These are phyloP conservation scores for Mico argentatus DNA, from an alignment of 2,797 vertebrate genomes.

Conservation along the genomic window DNA sequence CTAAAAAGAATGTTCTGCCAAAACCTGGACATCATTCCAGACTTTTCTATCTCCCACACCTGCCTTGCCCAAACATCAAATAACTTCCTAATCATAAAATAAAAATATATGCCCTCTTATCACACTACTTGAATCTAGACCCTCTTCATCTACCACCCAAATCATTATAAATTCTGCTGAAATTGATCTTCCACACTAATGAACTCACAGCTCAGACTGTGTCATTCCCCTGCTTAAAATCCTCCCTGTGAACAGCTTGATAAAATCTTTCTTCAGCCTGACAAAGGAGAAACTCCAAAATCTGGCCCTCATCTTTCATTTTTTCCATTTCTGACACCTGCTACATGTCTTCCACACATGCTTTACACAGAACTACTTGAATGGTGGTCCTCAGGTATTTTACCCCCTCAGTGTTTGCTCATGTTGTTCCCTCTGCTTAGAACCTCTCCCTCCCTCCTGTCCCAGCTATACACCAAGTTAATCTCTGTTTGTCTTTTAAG, in stretches of 20 bases:
- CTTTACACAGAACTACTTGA: not conserved
- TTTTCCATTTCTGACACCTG: not conserved
- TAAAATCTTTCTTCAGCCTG: not conserved
- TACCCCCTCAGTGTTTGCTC: not conserved
- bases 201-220: not conserved
- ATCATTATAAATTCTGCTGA: not conserved
- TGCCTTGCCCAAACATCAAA: constrained; percentile 30
- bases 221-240: not conserved
- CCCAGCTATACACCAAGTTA: not conserved
- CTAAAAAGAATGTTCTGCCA: not conserved
- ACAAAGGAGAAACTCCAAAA: not conserved
- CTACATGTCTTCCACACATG: not conserved
- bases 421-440: not conserved
- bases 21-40: not conserved
- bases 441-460: not conserved
- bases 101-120: not conserved
- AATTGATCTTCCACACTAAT: not conserved
- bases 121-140: not conserved
- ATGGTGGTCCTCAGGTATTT: not conserved
- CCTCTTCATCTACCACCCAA: not conserved
- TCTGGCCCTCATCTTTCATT: not conserved
- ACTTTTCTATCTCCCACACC: not conserved
- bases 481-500: not conserved
- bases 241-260: not conserved
- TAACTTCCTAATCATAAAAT: constrained; percentile 41